Conservation (phyloP, 2,888 invertebrate genomes). For the Anthrax anthrax region DNA sequence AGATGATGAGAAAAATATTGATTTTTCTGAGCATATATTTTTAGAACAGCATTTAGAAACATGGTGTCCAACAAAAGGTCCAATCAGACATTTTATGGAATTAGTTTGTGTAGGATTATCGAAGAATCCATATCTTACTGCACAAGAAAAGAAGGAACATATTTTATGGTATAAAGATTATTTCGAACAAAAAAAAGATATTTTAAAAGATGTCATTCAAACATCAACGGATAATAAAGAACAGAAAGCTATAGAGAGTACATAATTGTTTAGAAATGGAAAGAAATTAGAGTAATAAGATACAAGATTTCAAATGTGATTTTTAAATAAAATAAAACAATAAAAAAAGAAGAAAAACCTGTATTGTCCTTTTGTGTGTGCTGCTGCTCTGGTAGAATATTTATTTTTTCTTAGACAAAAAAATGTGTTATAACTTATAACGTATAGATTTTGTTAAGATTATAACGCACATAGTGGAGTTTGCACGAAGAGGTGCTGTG, state of each 20-base stretch:
- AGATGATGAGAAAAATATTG: constrained; percentile 48
- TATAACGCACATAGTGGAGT: too few species aligned
- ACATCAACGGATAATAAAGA: constrained; percentile 11
- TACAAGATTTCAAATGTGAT: too few species aligned
- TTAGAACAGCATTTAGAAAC: constrained; percentile 69
- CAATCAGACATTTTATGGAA: constrained; percentile 94
- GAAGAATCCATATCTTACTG: constrained; percentile 84
- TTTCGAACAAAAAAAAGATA: constrained; percentile 63
- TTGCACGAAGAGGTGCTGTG: too few species aligned
- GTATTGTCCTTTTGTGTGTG: too few species aligned
- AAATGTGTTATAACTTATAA: too few species aligned
- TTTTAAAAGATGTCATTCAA: constrained; percentile 38
- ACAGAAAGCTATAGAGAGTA: background rate
- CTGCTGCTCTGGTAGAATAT: too few species aligned
- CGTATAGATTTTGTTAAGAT: too few species aligned
- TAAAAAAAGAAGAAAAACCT: too few species aligned
- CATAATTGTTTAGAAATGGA: too few species aligned
- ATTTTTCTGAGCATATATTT: constrained; percentile 91
- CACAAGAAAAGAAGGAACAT: constrained; percentile 73
- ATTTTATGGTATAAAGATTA: constrained; percentile 86
- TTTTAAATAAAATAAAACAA: too few species aligned
- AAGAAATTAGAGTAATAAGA: too few species aligned
- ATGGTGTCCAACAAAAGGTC: constrained; percentile 84
- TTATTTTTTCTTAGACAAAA: too few species aligned
- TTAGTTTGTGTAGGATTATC: constrained; percentile 84